A percentile compares a stretch with the other conserved stretches of the same genome.
These are phyloP conservation scores for Eulacestoma nigropectus DNA, from an alignment of 2,113 vertebrate genomes.

Conservation along the genomic window DNA sequence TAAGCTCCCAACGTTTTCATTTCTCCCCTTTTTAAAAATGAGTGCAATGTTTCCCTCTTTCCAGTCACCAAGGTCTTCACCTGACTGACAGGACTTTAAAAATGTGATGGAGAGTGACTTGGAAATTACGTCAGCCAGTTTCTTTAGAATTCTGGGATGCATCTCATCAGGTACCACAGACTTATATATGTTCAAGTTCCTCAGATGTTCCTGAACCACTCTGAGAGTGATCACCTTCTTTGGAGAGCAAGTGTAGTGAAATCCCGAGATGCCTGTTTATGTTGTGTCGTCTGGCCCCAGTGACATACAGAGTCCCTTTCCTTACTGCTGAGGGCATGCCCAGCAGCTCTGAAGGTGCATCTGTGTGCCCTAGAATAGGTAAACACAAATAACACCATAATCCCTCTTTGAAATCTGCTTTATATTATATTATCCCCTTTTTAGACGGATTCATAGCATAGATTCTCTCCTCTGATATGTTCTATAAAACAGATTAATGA, in stretches of 20 bases:
- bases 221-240: background rate
- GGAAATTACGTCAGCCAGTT: background rate
- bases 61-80: background rate
- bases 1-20: background rate
- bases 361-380: background rate
- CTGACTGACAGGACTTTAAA: background rate
- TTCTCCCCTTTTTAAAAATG: background rate
- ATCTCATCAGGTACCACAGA: background rate
- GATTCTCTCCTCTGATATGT: background rate
- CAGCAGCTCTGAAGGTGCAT: background rate
- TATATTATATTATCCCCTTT: background rate
- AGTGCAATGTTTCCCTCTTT: background rate
- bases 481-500: background rate
- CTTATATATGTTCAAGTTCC: rapidly evolving
- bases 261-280: background rate
- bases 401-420: background rate
- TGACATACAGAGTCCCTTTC: background rate
- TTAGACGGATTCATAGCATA: background rate
- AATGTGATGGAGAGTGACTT: background rate
- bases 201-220: background rate
- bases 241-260: background rate
- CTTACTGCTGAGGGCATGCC: background rate
- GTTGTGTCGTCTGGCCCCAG: background rate
- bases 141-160: background rate
- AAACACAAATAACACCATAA: background rate